phyloP scores from a whole-genome alignment of 1,140 invertebrate genomes.

The Drosophila novamexicana region DNA sequence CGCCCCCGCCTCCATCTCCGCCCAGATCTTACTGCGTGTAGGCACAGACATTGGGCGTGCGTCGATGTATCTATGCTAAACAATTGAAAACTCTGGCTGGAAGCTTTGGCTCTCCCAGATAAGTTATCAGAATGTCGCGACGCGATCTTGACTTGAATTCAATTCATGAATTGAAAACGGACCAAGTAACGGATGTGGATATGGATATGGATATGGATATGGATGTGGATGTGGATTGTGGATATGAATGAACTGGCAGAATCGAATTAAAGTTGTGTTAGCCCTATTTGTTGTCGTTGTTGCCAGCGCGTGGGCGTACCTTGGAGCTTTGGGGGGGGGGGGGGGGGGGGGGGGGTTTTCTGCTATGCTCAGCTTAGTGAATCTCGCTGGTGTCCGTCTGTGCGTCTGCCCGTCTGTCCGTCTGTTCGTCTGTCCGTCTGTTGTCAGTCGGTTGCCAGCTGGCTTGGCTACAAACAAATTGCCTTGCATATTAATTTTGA shows the following conservation, averaged over 20 bases:
- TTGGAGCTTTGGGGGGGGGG: not conserved
- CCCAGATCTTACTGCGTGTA: not conserved
- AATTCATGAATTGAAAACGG: constrained; percentile 51
- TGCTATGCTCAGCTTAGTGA: not conserved
- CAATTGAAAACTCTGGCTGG: constrained; percentile 23
- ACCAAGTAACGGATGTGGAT: constrained; percentile 58
- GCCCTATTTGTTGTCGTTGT: constrained; percentile 10
- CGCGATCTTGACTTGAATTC: constrained; percentile 54
- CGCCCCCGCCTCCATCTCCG: not conserved
- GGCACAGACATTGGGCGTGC: constrained; percentile 33
- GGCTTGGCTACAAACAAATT: constrained; percentile 52
- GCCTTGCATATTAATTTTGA: constrained; percentile 72
- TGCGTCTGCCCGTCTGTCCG: not conserved
- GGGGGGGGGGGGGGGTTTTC: not conserved
- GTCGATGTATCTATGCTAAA: constrained; percentile 33
- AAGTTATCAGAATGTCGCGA: constrained; percentile 61
- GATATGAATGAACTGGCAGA: constrained; percentile 37
- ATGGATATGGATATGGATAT: not conserved
- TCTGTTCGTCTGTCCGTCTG: not conserved
- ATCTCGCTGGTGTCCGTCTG: not conserved
- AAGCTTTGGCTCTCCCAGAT: constrained; percentile 28
- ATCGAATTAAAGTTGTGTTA: constrained; percentile 20
- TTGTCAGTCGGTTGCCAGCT: constrained; percentile 15
- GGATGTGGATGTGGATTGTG: constrained; percentile 9
- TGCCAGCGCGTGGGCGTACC: not conserved